Evolutionary conservation across 2,797 vertebrate species (phyloP).

Genomic region (Aphelocoma californica): DNA sequence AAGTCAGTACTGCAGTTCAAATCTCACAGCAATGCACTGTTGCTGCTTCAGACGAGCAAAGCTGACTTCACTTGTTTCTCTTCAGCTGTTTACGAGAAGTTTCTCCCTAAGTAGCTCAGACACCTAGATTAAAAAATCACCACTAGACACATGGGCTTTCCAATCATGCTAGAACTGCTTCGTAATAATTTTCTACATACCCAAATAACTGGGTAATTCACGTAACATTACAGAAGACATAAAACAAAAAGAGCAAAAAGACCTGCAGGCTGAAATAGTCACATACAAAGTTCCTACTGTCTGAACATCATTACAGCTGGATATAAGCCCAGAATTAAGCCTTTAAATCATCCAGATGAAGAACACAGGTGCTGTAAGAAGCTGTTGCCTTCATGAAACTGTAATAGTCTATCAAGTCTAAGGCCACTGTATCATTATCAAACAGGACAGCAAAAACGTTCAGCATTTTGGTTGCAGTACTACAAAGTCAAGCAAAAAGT

Average conservation of each 20-base stretch:
- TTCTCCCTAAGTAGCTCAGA: neutral
- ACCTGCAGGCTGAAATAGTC: neutral
- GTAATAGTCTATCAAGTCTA: neutral
- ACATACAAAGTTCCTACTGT: neutral
- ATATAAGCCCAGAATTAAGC: neutral
- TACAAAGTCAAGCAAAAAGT: neutral
- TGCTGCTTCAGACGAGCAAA: neutral
- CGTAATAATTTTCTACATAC: neutral
- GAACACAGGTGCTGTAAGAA: neutral
- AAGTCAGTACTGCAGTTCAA: neutral
- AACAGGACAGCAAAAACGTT: neutral
- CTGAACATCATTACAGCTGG: neutral
- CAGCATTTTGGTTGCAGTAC: neutral
- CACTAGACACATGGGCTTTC: neutral
- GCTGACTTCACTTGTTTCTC: neutral
- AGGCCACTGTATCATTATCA: neutral
- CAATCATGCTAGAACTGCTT: neutral
- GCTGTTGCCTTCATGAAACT: neutral
- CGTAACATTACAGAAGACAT: accelerated
- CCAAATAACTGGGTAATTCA: neutral
- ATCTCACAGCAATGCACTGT: neutral
- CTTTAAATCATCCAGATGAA: constrained; percentile 15
- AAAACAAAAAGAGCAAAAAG: neutral
- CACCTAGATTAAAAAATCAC: neutral
- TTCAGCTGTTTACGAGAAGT: neutral